Base-by-base conservation (phyloP, 2,888 invertebrate genomes). In the Physocephala rufipes region DNA sequence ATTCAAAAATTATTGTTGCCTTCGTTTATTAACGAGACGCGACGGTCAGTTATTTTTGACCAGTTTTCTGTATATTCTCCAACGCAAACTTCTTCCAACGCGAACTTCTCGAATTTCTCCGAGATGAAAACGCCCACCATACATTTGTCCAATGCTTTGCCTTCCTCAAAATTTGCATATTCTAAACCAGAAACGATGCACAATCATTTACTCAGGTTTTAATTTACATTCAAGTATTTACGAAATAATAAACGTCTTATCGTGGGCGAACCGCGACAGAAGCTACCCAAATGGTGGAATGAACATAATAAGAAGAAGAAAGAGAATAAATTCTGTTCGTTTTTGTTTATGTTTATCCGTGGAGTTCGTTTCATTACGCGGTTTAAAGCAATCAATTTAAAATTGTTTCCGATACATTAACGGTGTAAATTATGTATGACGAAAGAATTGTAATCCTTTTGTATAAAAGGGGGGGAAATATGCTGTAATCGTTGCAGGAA, bases 371-470 rank as follows among this genome's bases (percentile, higher is more conserved):
- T 45, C 36, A 16, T 5, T 53, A 19, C n/a, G 63, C 58, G 19
- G 64, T 62, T 64, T 28, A 47, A 43, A 78, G 79, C 80, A 80
- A 80, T 82, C 82, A 81, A 82, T 81, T 81, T 82, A 76, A 79
- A 79, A 80, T 81, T 81, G 77, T 79, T 81, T 81, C 81, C 81
- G 79, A 81, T 81, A 81, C 82, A 81, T 81, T 82, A 80, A 76
- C 75, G 72, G 77, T 75, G 75, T 79, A 81, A 81, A 81, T 81
- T 81, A 81, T 81, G 81, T 82, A 82, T 82, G 81, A 78, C 79
- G 79, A 80, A 80, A 81, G 79, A 81, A 81, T 79, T 76, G 77
- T 16, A 19, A 51, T 13, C 28, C 66, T 58, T 16, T 16, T 13
- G 28, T 55, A 36, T 7, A 21, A 66, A 51, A 24, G 53, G 19